These are phyloP conservation scores for Microctonus brassicae DNA, from an alignment of 2,888 invertebrate genomes.

Conservation along the genomic window DNA sequence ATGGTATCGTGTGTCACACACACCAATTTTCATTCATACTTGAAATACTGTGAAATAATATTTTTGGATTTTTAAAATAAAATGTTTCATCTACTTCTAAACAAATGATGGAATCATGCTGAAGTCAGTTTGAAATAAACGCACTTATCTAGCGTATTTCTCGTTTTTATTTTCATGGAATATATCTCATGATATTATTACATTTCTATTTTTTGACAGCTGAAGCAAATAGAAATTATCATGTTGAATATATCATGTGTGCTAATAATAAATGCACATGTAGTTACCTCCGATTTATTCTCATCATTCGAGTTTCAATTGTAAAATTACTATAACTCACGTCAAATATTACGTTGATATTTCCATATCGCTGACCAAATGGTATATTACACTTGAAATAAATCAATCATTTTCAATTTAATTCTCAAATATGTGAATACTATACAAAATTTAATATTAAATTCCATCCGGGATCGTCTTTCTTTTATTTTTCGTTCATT, in stretches of 20 bases:
- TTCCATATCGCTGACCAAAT: no score
- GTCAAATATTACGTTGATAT: no score
- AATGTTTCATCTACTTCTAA: neutral
- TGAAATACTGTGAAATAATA: neutral
- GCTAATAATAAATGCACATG: no score
- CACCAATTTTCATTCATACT: neutral
- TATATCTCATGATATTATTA: neutral
- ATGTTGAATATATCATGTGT: no score
- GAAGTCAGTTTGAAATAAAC: neutral
- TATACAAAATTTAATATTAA: neutral
- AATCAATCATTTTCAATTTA: no score
- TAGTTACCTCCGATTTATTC: no score
- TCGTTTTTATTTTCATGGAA: neutral
- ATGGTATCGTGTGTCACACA: neutral
- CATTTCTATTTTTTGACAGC: neutral
- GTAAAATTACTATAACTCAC: no score
- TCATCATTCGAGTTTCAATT: no score
- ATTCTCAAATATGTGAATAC: no score
- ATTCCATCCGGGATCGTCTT: neutral
- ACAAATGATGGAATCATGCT: neutral
- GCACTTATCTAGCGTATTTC: neutral
- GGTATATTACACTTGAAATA: no score
- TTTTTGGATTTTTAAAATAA: neutral
- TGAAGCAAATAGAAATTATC: no score
- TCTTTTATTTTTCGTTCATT: neutral